Evolutionary conservation across 2,888 invertebrate genomes (phyloP), one percentile per base, ranked within the genome.

Genomic region (Dasysyrphus albostriatus): DNA sequence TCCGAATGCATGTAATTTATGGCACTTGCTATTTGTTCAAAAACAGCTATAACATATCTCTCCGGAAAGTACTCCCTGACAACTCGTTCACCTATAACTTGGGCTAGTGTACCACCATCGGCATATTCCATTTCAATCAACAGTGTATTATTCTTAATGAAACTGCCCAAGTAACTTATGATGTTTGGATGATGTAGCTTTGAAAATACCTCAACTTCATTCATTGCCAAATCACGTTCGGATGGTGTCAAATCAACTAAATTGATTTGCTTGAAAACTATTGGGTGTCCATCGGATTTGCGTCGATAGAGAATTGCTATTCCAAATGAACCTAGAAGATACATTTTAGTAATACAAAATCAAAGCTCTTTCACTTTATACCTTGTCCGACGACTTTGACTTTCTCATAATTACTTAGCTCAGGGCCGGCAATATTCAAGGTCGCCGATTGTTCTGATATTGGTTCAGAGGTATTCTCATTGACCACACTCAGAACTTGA

Each of bases 71-170:
- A 90, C 10, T 91, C 90, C 90, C 90, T 91, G 7, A 89, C 88
- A 42, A 93, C 93, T 34, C 94, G 93, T 54, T 93, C 93, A 34
- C 94, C 92, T 54, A 96, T 93, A 87, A 94, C 94, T 89, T 96
- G 95, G 0, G 95, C 94, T 83, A 96, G 91, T 4, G 95, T 96
- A 10, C 96, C 96, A 19, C 95, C 95, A 91, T 96, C 95, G 4
- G 96, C 96, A 91, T 96, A 96, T 90, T 96, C 96, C 96, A 96
- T 96, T 92, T 96, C 95, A 85, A 96, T 96, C 91, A 95, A 94
- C 32, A 96, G 91, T 4, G 94, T 94, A 10, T 95, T 95, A 88
- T 96, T 95, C 89, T 94, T 94, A 90, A 96, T 95, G 90, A 96
- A 96, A 90, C 95, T 96, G 88, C 96, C 96, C 89, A 95, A 94